Conservation (phyloP, 2,888 invertebrate species). For the Anthrax anthrax region DNA sequence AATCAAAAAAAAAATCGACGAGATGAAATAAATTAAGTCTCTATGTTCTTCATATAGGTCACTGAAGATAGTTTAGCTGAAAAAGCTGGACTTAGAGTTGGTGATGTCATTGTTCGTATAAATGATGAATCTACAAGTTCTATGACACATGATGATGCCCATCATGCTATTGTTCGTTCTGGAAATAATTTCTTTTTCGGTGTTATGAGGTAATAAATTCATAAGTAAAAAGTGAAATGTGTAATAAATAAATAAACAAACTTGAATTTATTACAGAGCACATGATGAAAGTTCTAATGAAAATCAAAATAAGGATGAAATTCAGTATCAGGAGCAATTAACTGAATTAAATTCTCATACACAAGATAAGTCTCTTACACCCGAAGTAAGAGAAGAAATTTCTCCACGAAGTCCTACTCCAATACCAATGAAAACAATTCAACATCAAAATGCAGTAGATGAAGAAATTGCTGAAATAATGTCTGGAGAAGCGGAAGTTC, state of each 20-base stretch:
- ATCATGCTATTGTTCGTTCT: constrained; percentile 53
- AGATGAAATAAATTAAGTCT: too few relatives aligned
- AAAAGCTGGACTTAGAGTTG: constrained; percentile 62
- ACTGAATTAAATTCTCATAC: background rate
- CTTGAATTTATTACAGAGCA: background rate
- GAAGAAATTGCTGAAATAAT: constrained; percentile 52
- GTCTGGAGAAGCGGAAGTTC: constrained; percentile 51
- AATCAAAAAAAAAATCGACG: too few relatives aligned
- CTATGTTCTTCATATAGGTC: constrained; percentile 42
- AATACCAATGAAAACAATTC: background rate
- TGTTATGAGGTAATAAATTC: constrained; percentile 29
- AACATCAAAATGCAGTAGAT: background rate
- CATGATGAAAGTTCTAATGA: constrained; percentile 1
- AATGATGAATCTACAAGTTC: constrained; percentile 51
- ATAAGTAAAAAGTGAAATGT: background rate
- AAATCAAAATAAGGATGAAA: background rate
- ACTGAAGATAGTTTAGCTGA: constrained; percentile 68
- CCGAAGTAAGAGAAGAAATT: background rate
- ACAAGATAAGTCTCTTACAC: background rate
- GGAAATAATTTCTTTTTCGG: constrained; percentile 57
- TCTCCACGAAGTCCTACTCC: background rate
- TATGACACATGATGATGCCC: constrained; percentile 64
- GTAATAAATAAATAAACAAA: background rate
- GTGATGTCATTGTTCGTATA: constrained; percentile 71
- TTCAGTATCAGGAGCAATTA: background rate